Evolutionary conservation across 1,140 invertebrate genomes (phyloP), one percentile per base, ranked within the genome.

Genomic region (Zeugodacus cucurbitae): DNA sequence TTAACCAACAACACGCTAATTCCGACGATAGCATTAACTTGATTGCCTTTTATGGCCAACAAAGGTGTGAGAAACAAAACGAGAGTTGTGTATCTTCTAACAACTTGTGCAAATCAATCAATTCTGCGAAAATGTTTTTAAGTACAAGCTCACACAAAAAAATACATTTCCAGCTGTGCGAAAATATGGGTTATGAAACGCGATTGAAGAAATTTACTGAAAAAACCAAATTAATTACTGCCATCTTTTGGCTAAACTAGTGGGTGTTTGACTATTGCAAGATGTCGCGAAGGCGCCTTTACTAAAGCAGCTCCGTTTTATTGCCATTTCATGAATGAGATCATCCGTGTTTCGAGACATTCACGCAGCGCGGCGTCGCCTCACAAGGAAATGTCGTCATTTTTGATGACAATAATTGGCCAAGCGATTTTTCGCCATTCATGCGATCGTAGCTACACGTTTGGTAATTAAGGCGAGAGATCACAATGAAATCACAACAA

Each of bases 391-490:
- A 82, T 82, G 74, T 48, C 74, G 74, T 82, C 74, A 82, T 82
- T 26, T 82, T 82, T 82, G 37, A 82, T 82, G 74, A 82, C 41
- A 82, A 82, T 82, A 82, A 82, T n/a, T 82, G 74, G 74, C 74
- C 74, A 48, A 14, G n/a, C 26, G 74, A 37, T 82, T 82, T 82
- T 82, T 82, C 20, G 8, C 37, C 22, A 48, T 82, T 48, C 64
- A 34, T 62, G 1, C 11, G 74, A 11, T 44, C 1, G 41, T 54
- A 54, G 48, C 22, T 54, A 54, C n/a, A 3, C 48, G 26, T 82
- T 82, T 82, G 26, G 74, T 82, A 29, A 48, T 82, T 44, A 74
- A 74, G 20, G 14, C 34, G 20, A 41, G 20, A 34, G 34, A 41
- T 5, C 17, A n/a, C 32, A 37, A 70, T 74, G 34, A 74, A 74